Conservation (phyloP, 2,888 invertebrate genomes). For the Nemoura dubitans region DNA sequence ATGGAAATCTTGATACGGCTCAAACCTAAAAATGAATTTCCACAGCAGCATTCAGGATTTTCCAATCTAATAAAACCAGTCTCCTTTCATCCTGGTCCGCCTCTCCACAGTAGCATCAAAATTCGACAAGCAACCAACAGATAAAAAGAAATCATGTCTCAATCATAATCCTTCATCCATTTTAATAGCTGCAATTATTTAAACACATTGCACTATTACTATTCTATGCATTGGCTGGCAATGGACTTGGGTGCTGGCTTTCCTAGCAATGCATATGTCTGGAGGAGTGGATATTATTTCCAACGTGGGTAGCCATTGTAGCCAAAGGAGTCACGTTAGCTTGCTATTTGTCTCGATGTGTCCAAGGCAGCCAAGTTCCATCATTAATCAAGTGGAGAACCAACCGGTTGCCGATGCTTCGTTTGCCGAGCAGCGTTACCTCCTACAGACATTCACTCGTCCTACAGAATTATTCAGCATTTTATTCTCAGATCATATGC, state of each 20-base stretch:
- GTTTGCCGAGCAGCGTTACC: not conserved
- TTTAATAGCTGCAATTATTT: too few species aligned
- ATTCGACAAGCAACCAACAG: not conserved
- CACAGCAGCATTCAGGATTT: too few species aligned
- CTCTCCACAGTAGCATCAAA: not conserved
- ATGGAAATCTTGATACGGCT: too few species aligned
- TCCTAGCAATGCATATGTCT: too few species aligned
- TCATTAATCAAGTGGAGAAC: slow-evolving; percentile 2
- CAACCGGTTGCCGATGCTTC: not conserved
- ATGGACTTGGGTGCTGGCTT: too few species aligned
- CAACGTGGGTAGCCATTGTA: slow-evolving; percentile 18
- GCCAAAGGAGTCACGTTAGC: not conserved
- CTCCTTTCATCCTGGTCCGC: not conserved
- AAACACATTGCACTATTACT: too few species aligned
- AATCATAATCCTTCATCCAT: too few species aligned
- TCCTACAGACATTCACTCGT: not conserved
- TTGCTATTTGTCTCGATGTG: not conserved
- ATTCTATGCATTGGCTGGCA: too few species aligned
- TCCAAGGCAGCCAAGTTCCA: not conserved
- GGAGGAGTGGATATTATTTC: not conserved
- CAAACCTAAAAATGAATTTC: not conserved
- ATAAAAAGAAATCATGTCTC: not conserved
- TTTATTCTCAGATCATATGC: not conserved
- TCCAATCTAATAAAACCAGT: too few species aligned
- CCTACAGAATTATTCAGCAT: not conserved